Evolutionary conservation across 1,140 invertebrate species (phyloP), one percentile per base, ranked within the genome.

Genomic region (Panagrolaimus sp.): DNA sequence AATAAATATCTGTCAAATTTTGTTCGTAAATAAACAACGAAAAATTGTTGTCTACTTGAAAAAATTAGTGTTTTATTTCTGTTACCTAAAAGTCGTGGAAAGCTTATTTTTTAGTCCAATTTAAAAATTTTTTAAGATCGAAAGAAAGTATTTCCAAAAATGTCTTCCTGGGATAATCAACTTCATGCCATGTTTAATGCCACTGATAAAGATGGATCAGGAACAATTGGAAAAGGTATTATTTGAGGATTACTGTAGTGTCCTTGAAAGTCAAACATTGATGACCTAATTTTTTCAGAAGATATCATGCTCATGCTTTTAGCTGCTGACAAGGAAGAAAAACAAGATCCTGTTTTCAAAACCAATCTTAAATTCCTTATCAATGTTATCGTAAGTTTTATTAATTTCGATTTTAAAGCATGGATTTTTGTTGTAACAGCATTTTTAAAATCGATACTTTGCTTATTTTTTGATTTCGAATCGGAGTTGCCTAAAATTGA

Each of bases 351-450:
- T n/a, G 14, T 58, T n/a, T 58, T 58, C 52, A 58, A 58, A 28
- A 28, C 52, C 5, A 58, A 58, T n/a, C 28, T 58, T 12, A 58
- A 58, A 28, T 58, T 58, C 52, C 52, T 58, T 28, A 58, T 58
- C 52, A 26, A 21, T 28, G 52, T 58, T 28, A 58, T 58, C 28
- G 32, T 38, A 38, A 38, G 32, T 7, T 38, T 38, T 38, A 38
- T n/a, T n/a, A 38, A 2, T 38, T 38, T 7, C 7, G 7, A 38
- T 38, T 38, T 38, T 38, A 7, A 38, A 38, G 2, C n/a, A n/a
- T n/a, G n/a, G n/a, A n/a, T n/a, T n/a, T n/a, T n/a, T n/a, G n/a
- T n/a, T n/a, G n/a, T n/a, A n/a, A n/a, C n/a, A n/a, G n/a, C n/a
- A n/a, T n/a, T n/a, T n/a, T n/a, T n/a, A n/a, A n/a, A n/a, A n/a